A percentile compares a stretch with the other conserved stretches of the same genome.
These are phyloP conservation scores for Urocitellus parryii DNA, from an alignment of 2,113 vertebrate genomes.

Conservation along the genomic window DNA sequence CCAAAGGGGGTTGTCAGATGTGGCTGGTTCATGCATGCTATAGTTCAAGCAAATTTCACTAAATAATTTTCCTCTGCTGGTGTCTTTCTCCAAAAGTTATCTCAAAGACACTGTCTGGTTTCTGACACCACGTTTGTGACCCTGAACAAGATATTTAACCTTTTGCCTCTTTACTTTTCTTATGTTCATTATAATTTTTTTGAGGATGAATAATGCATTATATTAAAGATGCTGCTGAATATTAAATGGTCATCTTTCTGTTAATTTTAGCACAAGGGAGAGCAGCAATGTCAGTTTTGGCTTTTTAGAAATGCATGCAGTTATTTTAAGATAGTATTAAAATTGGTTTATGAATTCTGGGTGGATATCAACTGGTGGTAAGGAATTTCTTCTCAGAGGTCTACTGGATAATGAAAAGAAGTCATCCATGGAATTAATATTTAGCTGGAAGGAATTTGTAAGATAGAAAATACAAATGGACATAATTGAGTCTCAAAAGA, in stretches of 20 bases:
- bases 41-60: constrained; percentile 51
- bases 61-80: not conserved
- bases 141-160: constrained; percentile 56
- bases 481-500: not conserved
- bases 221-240: constrained; percentile 45
- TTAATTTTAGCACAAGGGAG: not conserved
- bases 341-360: constrained; percentile 19
- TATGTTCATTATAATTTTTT: constrained; percentile 29
- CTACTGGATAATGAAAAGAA: constrained; percentile 56
- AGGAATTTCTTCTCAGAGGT: not conserved
- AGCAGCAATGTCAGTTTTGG: not conserved
- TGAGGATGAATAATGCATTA: constrained; percentile 52
- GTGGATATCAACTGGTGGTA: constrained; percentile 4
- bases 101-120: constrained; percentile 13
- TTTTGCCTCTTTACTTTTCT: constrained; percentile 53
- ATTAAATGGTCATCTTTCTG: constrained; percentile 40
- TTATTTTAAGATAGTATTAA: constrained; percentile 57
- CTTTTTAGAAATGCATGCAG: constrained; percentile 21
- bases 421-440: constrained; percentile 20
- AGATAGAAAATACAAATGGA: not conserved
- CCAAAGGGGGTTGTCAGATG: not conserved
- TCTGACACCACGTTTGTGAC: constrained; percentile 49
- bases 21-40: not conserved
- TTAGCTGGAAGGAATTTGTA: constrained; percentile 38
- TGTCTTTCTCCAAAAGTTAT: constrained; percentile 58